Percentiles rank a stretch among this genome's conserved stretches.
Conservation (phyloP, 2,797 vertebrate genomes). For the Pantherophis vulpinus region DNA sequence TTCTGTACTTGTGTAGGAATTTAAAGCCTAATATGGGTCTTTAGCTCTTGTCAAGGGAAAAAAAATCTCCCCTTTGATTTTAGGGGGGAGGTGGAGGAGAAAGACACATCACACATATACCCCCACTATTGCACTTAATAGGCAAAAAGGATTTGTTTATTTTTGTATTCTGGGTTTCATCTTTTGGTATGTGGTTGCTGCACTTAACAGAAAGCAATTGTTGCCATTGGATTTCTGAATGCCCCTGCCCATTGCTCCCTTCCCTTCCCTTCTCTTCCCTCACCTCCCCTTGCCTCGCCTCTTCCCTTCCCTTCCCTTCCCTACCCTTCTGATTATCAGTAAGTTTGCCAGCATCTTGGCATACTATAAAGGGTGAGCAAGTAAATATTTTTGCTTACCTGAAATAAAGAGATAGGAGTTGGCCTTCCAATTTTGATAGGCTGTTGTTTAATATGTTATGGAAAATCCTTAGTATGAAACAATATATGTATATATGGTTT, state of each 20-base stretch:
- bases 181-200: neutral
- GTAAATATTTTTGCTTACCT: neutral
- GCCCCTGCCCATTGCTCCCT: neutral
- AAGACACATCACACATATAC: neutral
- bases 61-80: neutral
- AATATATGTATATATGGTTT: neutral
- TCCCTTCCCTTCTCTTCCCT: no score
- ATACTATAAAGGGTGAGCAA: neutral
- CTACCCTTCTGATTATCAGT: neutral
- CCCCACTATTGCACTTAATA: no score
- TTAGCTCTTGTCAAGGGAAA: neutral
- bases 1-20: neutral
- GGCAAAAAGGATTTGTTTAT: neutral
- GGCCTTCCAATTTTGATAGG: neutral
- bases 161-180: neutral
- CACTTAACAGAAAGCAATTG: neutral
- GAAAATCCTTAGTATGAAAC: neutral
- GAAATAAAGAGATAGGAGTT: slow-evolving; percentile 9
- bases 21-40: neutral
- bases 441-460: neutral
- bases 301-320: no score
- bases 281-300: no score
- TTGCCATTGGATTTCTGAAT: neutral
- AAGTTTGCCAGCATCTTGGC: neutral
- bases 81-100: no score